Conservation (phyloP, 2,888 invertebrate genomes). For the Xylota segnis region DNA sequence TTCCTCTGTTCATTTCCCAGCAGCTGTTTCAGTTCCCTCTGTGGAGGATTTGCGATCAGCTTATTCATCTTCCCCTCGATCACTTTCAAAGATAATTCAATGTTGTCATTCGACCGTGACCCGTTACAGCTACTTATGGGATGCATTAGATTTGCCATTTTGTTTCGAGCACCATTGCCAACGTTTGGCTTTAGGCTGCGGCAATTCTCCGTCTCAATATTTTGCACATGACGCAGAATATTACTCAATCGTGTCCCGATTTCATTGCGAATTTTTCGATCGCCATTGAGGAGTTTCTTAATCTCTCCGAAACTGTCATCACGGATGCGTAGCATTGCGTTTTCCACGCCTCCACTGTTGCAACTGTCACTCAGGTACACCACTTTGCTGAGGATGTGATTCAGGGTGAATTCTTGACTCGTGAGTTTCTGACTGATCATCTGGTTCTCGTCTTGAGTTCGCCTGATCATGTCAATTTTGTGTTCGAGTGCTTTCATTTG, state of each 20-base stretch:
- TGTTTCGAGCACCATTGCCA: constrained; percentile 40
- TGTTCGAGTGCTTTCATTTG: constrained; percentile 85
- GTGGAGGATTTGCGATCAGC: constrained; percentile 57
- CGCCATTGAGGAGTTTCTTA: constrained; percentile 66
- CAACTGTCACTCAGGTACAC: constrained; percentile 81
- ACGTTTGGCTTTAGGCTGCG: constrained; percentile 26
- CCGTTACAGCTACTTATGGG: constrained; percentile 74
- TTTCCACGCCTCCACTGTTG: constrained; percentile 54
- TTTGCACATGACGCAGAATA: constrained; percentile 79
- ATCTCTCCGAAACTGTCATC: constrained; percentile 73
- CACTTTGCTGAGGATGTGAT: constrained; percentile 83
- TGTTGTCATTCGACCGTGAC: constrained; percentile 58
- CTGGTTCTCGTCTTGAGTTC: constrained; percentile 80
- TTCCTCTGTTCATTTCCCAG: constrained; percentile 75
- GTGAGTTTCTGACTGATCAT: constrained; percentile 80
- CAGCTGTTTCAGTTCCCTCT: constrained; percentile 76
- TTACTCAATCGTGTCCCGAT: constrained; percentile 78
- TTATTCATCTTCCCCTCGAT: constrained; percentile 78
- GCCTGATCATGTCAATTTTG: constrained; percentile 85
- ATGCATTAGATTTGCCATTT: constrained; percentile 77
- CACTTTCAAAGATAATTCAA: constrained; percentile 74
- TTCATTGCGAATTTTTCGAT: constrained; percentile 77
- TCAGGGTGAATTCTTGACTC: constrained; percentile 83
- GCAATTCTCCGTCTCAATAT: constrained; percentile 77
- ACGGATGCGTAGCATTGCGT: constrained; percentile 32